Evolutionary conservation across 2,888 invertebrate genomes (phyloP).

Genomic region (Melieria omissa): DNA sequence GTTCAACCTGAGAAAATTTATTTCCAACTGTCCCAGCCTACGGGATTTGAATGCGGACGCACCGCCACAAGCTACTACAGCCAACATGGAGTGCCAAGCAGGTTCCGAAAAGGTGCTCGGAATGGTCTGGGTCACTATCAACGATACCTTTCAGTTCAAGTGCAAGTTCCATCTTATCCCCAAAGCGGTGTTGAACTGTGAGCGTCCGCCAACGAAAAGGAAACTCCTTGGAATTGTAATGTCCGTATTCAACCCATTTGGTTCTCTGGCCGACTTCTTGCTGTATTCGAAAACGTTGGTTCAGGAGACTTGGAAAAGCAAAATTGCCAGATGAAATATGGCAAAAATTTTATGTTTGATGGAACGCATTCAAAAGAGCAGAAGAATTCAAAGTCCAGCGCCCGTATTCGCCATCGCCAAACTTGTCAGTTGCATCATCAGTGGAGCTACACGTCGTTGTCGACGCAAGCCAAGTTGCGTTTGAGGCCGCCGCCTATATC

Average conservation of each 20-base stretch:
- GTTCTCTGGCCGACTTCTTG: too few relatives aligned
- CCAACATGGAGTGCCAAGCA: not conserved
- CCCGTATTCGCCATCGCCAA: not conserved
- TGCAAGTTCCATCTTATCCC: not conserved
- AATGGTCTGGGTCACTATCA: conserved; percentile 8
- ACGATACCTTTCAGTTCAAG: not conserved
- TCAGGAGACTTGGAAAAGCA: conserved; percentile 1
- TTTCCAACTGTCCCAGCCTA: conserved; percentile 5
- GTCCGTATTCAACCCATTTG: conserved; percentile 2
- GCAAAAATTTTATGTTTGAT: too few relatives aligned
- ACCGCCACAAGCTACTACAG: too few relatives aligned
- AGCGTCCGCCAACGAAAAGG: too few relatives aligned
- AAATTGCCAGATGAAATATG: too few relatives aligned
- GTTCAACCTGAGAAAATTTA: conserved; percentile 29
- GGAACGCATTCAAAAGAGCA: too few relatives aligned
- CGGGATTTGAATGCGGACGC: too few relatives aligned
- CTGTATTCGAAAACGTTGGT: not conserved
- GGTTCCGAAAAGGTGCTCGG: conserved; percentile 2
- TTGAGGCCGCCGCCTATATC: conserved; percentile 14
- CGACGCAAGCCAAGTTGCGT: conserved; percentile 12
- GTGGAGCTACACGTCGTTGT: conserved; percentile 2
- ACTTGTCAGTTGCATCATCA: not conserved
- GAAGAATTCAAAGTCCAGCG: too few relatives aligned
- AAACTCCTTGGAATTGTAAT: not conserved
- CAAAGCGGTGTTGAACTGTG: not conserved